Conservation (phyloP, 2,113 vertebrate species). For the Saccopteryx bilineata region DNA sequence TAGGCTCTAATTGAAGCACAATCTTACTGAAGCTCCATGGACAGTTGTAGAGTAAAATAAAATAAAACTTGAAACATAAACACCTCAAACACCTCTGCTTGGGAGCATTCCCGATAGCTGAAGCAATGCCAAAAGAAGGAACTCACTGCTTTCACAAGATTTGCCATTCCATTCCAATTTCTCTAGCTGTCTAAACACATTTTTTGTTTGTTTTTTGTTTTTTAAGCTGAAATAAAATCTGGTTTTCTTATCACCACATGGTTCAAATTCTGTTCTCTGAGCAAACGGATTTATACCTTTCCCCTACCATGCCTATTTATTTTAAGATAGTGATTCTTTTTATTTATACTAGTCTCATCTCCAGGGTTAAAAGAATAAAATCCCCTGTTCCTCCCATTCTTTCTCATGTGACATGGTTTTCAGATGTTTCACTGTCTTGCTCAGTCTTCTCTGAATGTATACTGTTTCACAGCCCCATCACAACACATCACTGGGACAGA, state of each 20-base stretch:
- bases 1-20: not conserved
- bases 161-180: not conserved
- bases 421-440: not conserved
- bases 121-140: not conserved
- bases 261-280: constrained; percentile 30
- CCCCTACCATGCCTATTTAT: not conserved
- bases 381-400: not conserved
- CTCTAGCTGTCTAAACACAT: not conserved
- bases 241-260: not conserved
- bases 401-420: not conserved
- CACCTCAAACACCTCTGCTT: not conserved
- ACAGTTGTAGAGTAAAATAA: not conserved
- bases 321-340: constrained; percentile 1
- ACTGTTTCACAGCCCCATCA: not conserved
- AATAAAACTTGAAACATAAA: not conserved
- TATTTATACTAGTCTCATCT: constrained; percentile 14
- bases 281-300: constrained; percentile 37
- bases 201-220: not conserved
- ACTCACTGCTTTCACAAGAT: not conserved
- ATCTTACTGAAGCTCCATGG: not conserved
- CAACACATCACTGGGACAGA: not conserved
- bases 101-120: not conserved
- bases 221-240: constrained; percentile 12
- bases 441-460: not conserved
- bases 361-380: not conserved